Conservation (phyloP, 2,797 vertebrate genomes). For the Clarias fuscus region DNA sequence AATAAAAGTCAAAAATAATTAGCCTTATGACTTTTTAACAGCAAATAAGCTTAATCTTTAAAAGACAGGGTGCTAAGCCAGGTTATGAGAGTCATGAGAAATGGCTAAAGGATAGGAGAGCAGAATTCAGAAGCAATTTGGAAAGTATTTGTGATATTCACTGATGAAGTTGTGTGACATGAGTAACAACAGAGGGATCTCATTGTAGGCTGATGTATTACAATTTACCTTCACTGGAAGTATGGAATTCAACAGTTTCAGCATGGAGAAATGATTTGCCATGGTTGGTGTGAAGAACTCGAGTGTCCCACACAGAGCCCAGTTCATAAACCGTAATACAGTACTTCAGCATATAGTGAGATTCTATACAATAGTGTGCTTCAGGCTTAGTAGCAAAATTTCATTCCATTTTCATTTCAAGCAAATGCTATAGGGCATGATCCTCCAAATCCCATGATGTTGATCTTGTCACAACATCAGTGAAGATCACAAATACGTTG, state of each 20-base stretch:
- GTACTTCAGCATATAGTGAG: not conserved
- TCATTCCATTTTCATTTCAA: not conserved
- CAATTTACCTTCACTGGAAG: too few species aligned
- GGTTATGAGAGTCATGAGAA: not conserved
- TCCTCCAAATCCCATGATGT: conserved; percentile 13
- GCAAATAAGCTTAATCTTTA: not conserved
- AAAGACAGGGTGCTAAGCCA: not conserved
- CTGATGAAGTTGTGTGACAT: too few species aligned
- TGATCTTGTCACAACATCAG: conserved; percentile 47
- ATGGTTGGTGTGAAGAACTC: too few species aligned
- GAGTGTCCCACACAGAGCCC: too few species aligned
- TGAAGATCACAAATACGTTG: conserved; percentile 52
- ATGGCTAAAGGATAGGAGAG: not conserved
- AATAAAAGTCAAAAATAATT: not conserved
- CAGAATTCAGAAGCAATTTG: too few species aligned
- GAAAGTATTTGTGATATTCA: too few species aligned
- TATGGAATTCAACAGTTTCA: too few species aligned
- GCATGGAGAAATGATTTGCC: not conserved
- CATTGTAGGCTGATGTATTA: too few species aligned
- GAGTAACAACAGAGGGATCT: too few species aligned
- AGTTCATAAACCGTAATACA: not conserved
- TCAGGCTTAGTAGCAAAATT: too few species aligned
- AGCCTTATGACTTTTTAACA: too few species aligned
- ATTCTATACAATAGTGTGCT: not conserved
- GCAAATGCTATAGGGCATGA: not conserved